A percentile compares a stretch with the other conserved stretches of the same genome.
Evolutionary conservation across 2,888 invertebrate genomes (phyloP).

Genomic region (Digitonthophagus gazella): DNA sequence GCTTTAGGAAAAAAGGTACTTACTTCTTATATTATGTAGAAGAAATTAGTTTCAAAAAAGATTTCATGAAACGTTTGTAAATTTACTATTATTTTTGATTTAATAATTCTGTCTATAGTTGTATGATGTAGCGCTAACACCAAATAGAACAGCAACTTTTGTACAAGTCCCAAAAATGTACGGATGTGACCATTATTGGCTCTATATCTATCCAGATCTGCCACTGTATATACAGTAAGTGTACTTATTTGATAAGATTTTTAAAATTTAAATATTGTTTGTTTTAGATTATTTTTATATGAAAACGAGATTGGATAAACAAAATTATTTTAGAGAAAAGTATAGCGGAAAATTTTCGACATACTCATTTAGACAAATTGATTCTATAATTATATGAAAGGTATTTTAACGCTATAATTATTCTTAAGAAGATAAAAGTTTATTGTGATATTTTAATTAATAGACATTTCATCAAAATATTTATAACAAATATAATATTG

Average conservation of each 20-base stretch:
- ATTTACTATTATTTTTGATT: too few relatives aligned
- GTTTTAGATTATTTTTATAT: not conserved
- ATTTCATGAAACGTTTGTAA: too few relatives aligned
- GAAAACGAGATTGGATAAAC: not conserved
- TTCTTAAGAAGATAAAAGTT: too few relatives aligned
- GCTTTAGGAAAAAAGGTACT: constrained; percentile 40
- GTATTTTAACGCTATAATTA: too few relatives aligned
- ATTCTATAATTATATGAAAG: too few relatives aligned
- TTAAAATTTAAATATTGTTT: not conserved
- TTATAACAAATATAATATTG: too few relatives aligned
- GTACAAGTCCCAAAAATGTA: constrained; percentile 36
- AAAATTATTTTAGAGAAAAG: not conserved
- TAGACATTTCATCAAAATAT: too few relatives aligned
- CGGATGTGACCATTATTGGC: constrained; percentile 40
- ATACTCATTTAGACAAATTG: too few relatives aligned
- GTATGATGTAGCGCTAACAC: not conserved
- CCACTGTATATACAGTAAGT: constrained; percentile 42
- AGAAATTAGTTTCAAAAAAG: not conserved
- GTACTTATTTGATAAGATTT: not conserved
- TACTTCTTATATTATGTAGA: too few relatives aligned
- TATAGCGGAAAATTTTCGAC: not conserved
- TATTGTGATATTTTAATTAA: too few relatives aligned
- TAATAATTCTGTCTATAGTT: constrained; percentile 4
- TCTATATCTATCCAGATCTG: constrained; percentile 39
- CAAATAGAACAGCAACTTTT: constrained; percentile 31